Percentiles rank a stretch among this genome's conserved stretches.
These are phyloP conservation scores for Crematogaster levior DNA, from an alignment of 2,888 invertebrate genomes.

Conservation along the genomic window DNA sequence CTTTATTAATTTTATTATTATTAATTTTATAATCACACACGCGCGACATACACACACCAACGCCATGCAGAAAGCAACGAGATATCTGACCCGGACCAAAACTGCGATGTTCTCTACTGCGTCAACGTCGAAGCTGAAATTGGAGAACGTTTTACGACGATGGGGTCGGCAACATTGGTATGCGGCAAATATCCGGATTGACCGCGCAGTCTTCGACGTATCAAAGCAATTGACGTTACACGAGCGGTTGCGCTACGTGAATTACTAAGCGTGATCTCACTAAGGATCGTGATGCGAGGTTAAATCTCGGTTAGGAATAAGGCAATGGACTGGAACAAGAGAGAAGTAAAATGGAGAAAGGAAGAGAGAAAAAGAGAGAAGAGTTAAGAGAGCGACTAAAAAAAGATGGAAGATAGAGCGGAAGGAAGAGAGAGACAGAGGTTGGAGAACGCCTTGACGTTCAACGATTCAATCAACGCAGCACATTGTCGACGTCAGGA, in stretches of 20 bases:
- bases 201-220: conserved; percentile 17
- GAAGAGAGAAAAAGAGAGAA: conserved; percentile 10
- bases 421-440: conserved; percentile 20
- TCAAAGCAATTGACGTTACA: conserved; percentile 53
- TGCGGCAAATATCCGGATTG: conserved; percentile 27
- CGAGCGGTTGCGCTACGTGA: conserved; percentile 51
- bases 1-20: no score
- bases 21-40: background rate
- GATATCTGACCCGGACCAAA: conserved; percentile 13
- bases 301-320: conserved; percentile 29
- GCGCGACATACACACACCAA: background rate
- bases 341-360: background rate
- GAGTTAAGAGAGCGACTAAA: background rate
- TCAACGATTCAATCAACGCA: conserved; percentile 80
- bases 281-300: conserved; percentile 49
- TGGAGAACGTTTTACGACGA: conserved; percentile 50
- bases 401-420: conserved; percentile 4
- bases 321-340: conserved; percentile 60
- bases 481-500: conserved; percentile 75
- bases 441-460: conserved; percentile 68
- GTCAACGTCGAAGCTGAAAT: conserved; percentile 48
- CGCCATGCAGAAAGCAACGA: background rate
- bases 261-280: conserved; percentile 62
- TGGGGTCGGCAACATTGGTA: conserved; percentile 27
- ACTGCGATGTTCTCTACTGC: conserved; percentile 11